Base-by-base conservation (phyloP, 2,113 vertebrate species). In the Dasypus novemcinctus region DNA sequence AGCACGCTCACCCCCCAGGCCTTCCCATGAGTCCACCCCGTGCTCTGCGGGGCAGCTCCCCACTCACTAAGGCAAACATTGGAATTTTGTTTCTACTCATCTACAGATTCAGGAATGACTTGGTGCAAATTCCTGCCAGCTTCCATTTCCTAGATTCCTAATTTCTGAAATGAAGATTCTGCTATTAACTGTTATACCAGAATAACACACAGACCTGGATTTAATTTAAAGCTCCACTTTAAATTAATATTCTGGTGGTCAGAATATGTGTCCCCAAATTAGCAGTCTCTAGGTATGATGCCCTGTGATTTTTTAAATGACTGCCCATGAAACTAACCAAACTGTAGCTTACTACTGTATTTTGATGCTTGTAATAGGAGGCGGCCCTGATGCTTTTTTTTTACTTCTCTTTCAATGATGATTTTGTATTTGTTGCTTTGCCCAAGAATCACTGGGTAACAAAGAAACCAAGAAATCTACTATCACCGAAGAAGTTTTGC, bases 391-490 rank as follows among this genome's bases (percentile, higher is more conserved):
- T 75, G 33, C 4, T 59, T 46, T 66, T 38, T 68, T 38, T 61
- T 69, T n/a, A n/a, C 31, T 41, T 66, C 13, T 85, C 46, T 76
- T 78, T 80, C 9, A 59, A 38, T 46, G 78, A 21, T 36, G 83
- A 86, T 76, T 94, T 93, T 36, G 31, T 43, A 52, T 57, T 76
- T 89, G 46, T 81, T 8, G 29, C 20, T 74, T 87, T 89, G 29
- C 88, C 33, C 21, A 89, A 78, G 54, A 93, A 79, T 78, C 41
- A 85, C 31, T 36, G 43, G 31, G 43, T 41, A 96, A 23, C 78
- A 95, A 92, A 91, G 36, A 96, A 68, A 81, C 41, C 61, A 9
- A 69, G 72, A 92, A 94, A 90, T 92, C n/a, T 71, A 57, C 80
- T 76, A 43, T 93, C 23, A 90, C 49, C 64, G 81, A 75, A 93